phyloP scores from a whole-genome alignment of 1,140 invertebrate species.

The Lordiphosa mommai region DNA sequence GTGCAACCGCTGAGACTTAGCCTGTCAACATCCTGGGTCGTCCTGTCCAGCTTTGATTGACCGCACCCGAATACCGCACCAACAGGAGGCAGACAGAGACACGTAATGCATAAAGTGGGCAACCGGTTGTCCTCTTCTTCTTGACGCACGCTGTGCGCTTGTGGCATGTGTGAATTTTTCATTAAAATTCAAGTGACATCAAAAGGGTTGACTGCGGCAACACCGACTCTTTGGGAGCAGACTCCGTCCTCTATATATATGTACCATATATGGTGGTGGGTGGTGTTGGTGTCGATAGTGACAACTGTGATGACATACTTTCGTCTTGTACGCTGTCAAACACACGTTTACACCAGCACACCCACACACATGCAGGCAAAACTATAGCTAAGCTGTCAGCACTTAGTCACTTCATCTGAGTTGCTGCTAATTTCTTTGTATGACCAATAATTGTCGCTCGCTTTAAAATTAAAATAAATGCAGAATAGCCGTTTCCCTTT shows the following conservation, averaged over 20 bases:
- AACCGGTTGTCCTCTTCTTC: conserved; percentile 28
- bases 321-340: conserved; percentile 63
- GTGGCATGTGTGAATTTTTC: conserved; percentile 77
- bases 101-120: conserved; percentile 40
- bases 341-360: conserved; percentile 15
- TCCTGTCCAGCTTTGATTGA: conserved; percentile 41
- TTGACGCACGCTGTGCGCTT: conserved; percentile 58
- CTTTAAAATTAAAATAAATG: conserved; percentile 51
- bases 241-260: conserved; percentile 1
- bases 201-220: conserved; percentile 69
- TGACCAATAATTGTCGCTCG: conserved; percentile 47
- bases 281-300: conserved; percentile 63
- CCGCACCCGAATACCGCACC: conserved; percentile 41
- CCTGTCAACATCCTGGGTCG: conserved; percentile 50
- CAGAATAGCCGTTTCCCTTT: conserved; percentile 1
- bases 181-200: conserved; percentile 78
- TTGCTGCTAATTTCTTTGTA: conserved; percentile 40
- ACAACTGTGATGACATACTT: conserved; percentile 76
- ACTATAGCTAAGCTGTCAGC: conserved; percentile 49
- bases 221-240: conserved; percentile 9
- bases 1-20: conserved; percentile 46
- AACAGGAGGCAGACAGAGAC: conserved; percentile 15
- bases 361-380: conserved; percentile 19
- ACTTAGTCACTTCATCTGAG: conserved; percentile 30
- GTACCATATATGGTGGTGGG: too few species aligned